Percentiles rank a stretch among this genome's conserved stretches.
These are phyloP conservation scores for Microplitis demolitor DNA, from an alignment of 1,140 invertebrate species.

Conservation along the genomic window DNA sequence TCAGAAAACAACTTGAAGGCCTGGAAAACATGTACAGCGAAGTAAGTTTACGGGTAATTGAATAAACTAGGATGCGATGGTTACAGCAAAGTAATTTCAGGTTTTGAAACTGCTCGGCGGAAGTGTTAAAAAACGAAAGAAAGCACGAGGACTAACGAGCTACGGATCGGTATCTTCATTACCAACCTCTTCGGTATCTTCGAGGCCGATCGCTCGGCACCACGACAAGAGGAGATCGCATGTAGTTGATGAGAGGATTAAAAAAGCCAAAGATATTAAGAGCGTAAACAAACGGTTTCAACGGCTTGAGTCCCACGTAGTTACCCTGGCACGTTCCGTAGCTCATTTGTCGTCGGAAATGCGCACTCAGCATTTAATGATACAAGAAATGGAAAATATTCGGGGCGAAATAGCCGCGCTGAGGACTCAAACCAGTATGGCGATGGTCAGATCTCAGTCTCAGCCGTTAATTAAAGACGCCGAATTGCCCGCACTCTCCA, in stretches of 20 bases:
- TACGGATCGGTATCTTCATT: slow-evolving; percentile 83
- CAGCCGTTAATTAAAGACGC: slow-evolving; percentile 58
- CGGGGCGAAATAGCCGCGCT: slow-evolving; percentile 81
- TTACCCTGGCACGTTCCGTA: slow-evolving; percentile 89
- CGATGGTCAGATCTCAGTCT: slow-evolving; percentile 65
- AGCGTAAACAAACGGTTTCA: slow-evolving; percentile 88
- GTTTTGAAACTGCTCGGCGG: slow-evolving; percentile 81
- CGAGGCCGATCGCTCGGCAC: slow-evolving; percentile 66
- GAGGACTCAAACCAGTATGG: slow-evolving; percentile 70
- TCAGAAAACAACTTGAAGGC: slow-evolving; percentile 82
- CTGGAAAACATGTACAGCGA: slow-evolving; percentile 89
- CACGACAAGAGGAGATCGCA: slow-evolving; percentile 66
- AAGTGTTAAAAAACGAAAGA: slow-evolving; percentile 66
- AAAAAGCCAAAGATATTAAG: slow-evolving; percentile 79
- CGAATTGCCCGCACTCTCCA: slow-evolving; percentile 73
- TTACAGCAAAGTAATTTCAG: slow-evolving; percentile 46
- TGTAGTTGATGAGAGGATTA: slow-evolving; percentile 66
- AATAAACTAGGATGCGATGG: not conserved
- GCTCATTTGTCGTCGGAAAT: slow-evolving; percentile 92
- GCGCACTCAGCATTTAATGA: slow-evolving; percentile 86
- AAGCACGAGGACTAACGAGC: slow-evolving; percentile 59
- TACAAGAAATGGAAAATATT: slow-evolving; percentile 89
- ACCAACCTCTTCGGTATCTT: slow-evolving; percentile 80
- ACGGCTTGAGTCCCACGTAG: slow-evolving; percentile 88
- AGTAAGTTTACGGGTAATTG: slow-evolving; percentile 47